Percentiles rank a stretch among this genome's conserved stretches.
Conservation (phyloP, 2,113 vertebrate species). For the Phylloscopus trochiloides region DNA sequence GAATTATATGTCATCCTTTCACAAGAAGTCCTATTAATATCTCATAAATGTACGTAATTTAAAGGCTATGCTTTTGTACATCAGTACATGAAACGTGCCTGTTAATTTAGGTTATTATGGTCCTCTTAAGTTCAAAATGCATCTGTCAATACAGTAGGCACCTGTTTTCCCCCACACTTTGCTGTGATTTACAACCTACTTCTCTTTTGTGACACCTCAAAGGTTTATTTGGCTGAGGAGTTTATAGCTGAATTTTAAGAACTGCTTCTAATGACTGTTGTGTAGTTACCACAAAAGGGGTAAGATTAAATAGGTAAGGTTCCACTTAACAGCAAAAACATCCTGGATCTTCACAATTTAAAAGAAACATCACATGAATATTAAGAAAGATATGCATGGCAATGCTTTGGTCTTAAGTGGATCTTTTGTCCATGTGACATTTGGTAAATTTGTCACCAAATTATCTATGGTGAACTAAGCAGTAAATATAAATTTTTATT, state of each 20-base stretch:
- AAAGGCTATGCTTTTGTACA: neutral
- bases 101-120: neutral
- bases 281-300: neutral
- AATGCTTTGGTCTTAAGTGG: neutral
- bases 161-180: neutral
- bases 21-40: neutral
- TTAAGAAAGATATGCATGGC: neutral
- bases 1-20: neutral
- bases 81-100: rapidly evolving
- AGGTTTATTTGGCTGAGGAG: neutral
- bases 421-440: neutral
- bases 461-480: neutral
- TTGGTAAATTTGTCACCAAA: neutral
- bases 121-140: neutral
- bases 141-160: neutral
- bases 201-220: neutral
- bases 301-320: neutral
- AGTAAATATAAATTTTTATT: neutral
- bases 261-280: neutral
- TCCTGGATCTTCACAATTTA: neutral
- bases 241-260: neutral
- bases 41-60: neutral
- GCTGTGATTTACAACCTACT: neutral
- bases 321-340: neutral
- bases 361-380: neutral